phyloP scores from a whole-genome alignment of 2,113 vertebrate species.

The Syngnathus floridae region DNA sequence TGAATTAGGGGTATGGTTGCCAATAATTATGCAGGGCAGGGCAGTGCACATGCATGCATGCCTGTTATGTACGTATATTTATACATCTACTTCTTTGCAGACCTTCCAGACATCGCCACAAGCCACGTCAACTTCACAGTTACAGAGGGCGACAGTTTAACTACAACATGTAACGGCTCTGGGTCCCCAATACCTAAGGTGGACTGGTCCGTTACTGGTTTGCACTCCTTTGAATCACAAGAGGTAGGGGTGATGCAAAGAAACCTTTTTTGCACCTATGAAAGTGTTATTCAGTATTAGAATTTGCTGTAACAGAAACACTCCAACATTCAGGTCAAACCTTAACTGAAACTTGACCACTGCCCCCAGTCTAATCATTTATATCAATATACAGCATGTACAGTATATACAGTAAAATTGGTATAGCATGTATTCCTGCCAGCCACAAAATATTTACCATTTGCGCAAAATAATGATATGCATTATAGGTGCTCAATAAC shows the following conservation, averaged over 20 bases:
- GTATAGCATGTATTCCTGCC: not conserved
- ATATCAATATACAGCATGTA: not conserved
- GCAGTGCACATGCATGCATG: no score
- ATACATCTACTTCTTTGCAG: slow-evolving; percentile 53
- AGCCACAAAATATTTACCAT: not conserved
- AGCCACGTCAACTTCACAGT: slow-evolving; percentile 88
- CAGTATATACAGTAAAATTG: not conserved
- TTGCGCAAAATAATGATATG: not conserved
- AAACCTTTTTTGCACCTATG: not conserved
- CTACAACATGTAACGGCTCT: slow-evolving; percentile 86
- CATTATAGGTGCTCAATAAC: not conserved
- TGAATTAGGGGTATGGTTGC: no score
- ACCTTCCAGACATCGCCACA: slow-evolving; percentile 87
- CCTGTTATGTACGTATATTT: no score
- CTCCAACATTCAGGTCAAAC: not conserved
- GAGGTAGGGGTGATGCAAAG: slow-evolving; percentile 61
- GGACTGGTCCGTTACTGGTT: slow-evolving; percentile 83
- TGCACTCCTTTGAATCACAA: slow-evolving; percentile 84
- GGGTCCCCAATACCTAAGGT: slow-evolving; percentile 86
- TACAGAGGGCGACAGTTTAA: slow-evolving; percentile 81
- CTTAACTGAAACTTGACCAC: not conserved
- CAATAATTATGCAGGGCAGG: no score
- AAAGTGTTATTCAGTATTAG: not conserved
- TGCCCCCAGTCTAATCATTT: not conserved
- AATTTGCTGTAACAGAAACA: not conserved